These are phyloP conservation scores for Megamerina dolium DNA, from an alignment of 2,888 invertebrate species.

Conservation along the genomic window DNA sequence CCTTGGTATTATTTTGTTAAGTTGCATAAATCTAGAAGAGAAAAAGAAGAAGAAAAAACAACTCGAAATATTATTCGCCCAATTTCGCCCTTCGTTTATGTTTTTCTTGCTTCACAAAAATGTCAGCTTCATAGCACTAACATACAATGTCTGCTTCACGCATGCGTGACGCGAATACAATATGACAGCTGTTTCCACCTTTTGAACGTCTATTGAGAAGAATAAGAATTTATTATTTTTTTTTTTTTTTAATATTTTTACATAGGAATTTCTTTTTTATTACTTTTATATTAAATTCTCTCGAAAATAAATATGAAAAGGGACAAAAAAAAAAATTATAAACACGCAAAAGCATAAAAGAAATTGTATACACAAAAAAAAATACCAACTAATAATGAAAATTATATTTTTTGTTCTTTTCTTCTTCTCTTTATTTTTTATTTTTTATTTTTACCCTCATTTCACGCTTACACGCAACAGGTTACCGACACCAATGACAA, in stretches of 20 bases:
- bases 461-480: constrained; percentile 53
- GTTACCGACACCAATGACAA: constrained; percentile 95
- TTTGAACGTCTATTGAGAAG: constrained; percentile 17
- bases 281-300: too few relatives aligned
- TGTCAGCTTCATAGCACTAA: too few relatives aligned
- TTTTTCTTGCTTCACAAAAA: too few relatives aligned
- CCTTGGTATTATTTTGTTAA: too few relatives aligned
- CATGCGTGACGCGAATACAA: constrained; percentile 33
- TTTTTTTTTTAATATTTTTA: constrained; percentile 6
- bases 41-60: too few relatives aligned
- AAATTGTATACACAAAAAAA: neutral
- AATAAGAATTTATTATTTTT: constrained; percentile 1
- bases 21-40: too few relatives aligned
- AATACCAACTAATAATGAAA: neutral
- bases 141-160: constrained; percentile 2
- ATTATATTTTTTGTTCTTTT: constrained; percentile 9
- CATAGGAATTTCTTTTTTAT: neutral
- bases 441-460: constrained; percentile 20
- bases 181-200: constrained; percentile 31
- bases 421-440: neutral
- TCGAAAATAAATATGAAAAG: neutral
- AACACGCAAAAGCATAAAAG: neutral
- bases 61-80: too few relatives aligned
- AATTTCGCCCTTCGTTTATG: too few relatives aligned
- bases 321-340: neutral